Evolutionary conservation across 2,797 vertebrate genomes (phyloP), one percentile per base, ranked within the genome.

Genomic region (Arctocebus calabarensis): DNA sequence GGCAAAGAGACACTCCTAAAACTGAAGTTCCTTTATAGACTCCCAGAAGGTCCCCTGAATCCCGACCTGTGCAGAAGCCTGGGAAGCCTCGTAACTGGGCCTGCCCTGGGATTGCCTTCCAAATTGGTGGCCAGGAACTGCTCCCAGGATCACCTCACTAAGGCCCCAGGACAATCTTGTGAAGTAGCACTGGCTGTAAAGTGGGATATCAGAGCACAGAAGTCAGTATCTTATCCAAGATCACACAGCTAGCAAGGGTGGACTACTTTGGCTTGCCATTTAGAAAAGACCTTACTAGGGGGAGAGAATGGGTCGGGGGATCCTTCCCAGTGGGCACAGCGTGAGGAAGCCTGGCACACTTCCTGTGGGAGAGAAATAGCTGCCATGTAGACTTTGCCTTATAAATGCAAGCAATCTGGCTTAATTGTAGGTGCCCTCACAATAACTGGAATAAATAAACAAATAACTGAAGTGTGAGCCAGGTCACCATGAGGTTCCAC

Each of bases 271-370:
- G 66, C 37, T 40, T 73, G 45, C 12, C 66, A 68, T 45, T 89
- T 61, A 95, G 95, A 93, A 93, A 88, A 91, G 75, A 55, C 48
- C 48, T 52, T 52, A 52, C 14, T 52, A n/a, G 48, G 48, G 48
- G 48, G 48, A 3, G 14, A 14, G 14, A 52, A 52, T 13, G 48
- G 48, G 48, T 52, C 3, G 3, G 13, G 3, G 48, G 48, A 52
- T 52, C 48, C 48, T 52, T 14, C 13, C 48, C 48, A 52, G 48
- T 52, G 48, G 48, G 48, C 48, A 52, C 48, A 52, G 16, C 16
- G 48, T 52, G 48, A 52, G 48, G 48, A 3, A 52, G 48, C 14
- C 14, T 52, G 48, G 48, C 48, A 14, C 48, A 14, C 48, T 52
- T 52, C 13, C 48, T 52, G 11, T 4, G 14, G 48, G 48, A 52